Percentiles rank a stretch among this genome's conserved stretches.
Conservation (phyloP, 2,888 invertebrate species). For the Rhorus exstirpatorius region DNA sequence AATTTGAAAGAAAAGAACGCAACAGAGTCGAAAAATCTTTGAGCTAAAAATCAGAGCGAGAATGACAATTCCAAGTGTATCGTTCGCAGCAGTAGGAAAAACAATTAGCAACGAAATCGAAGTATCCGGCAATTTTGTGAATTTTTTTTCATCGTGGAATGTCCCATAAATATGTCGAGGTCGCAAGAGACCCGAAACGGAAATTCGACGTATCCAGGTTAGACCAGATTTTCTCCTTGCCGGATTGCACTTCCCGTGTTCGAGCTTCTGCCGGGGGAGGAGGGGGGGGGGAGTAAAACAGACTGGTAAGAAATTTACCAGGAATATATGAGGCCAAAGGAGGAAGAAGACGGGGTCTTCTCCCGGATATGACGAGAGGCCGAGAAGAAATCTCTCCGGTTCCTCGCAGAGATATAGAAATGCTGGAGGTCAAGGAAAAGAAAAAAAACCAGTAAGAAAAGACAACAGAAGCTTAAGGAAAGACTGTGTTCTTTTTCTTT, state of each 20-base stretch:
- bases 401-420: neutral
- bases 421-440: constrained; percentile 32
- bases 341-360: constrained; percentile 5
- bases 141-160: no score
- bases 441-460: constrained; percentile 29
- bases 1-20: no score
- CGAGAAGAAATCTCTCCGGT: constrained; percentile 13
- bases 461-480: constrained; percentile 20
- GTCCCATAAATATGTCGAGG: no score
- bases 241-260: neutral
- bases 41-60: no score
- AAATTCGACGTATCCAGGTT: constrained; percentile 76
- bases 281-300: no score
- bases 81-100: no score
- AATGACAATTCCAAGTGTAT: no score
- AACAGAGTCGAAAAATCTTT: no score
- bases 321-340: neutral
- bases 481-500: neutral
- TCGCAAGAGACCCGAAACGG: constrained; percentile 69
- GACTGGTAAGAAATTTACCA: constrained; percentile 20
- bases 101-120: no score
- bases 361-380: constrained; percentile 12
- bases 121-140: no score
- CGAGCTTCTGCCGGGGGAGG: neutral
- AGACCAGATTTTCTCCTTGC: constrained; percentile 49